Base-by-base conservation (phyloP, 2,888 invertebrate species). In the Morpho deidamia region DNA sequence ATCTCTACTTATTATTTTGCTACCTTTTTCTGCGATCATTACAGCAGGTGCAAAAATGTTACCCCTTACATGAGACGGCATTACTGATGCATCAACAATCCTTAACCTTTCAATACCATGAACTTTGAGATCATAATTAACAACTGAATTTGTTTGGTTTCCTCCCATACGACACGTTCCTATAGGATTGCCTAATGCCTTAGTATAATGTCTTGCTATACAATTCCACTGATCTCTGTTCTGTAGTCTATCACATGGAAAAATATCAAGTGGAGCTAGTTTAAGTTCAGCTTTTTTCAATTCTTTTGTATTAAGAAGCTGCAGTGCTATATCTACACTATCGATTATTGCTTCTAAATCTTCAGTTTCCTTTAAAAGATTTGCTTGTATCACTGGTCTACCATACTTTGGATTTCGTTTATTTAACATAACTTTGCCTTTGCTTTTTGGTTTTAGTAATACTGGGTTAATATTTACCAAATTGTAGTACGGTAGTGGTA, bases 161-260 rank as follows among this genome's bases (percentile, higher is more conserved):
- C 70, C 77, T 12, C 90, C 90, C 89, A 90, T 90, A 46, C 78
- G 74, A 65, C 90, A 90, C 3, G 90, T 89, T 7, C 90, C 90
- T 55, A 90, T 71, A 4, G 90, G 88, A 62, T 86, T 84, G 58
- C 77, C 78, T 65, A 89, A 68, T 47, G 90, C 84, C 71, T 81
- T 88, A 11, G 90, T 90, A 49, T 85, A 89, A 72, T 90, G 90
- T 58, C 87, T 76, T 1, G 86, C 80, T 55, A 90, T 81, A 68
- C 90, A 90, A 55, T 86, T 88, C 90, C 90, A 90, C 56, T 85
- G 88, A 62, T 88, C 86, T 69, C 88, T 79, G 59, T 83, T 85
- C 43, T 66, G 77, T 45, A 88, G 62, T 58, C 81, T 76, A 58
- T 89, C 86, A 62, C 90, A 90, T 9, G 90, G 88, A 42, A 87